Base-by-base conservation (phyloP, 2,113 vertebrate species). In the Cyprinodon brontotheroides region DNA sequence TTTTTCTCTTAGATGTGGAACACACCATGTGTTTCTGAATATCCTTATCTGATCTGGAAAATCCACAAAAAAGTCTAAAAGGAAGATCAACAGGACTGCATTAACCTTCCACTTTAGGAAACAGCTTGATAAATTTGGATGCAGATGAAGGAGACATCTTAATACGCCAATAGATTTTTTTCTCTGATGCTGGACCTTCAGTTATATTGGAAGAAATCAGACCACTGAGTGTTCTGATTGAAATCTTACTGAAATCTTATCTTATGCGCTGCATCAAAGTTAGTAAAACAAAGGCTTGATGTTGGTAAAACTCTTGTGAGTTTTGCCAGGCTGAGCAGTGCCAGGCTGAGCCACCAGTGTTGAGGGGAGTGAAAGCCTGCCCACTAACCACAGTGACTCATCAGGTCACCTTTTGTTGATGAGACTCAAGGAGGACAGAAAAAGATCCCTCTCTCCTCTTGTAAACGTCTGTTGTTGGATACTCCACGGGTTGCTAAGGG, bases 361-460 rank as follows among this genome's bases (percentile, higher is more conserved):
- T 37, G 48, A 40, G 62, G 75, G 69, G 45, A 81, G 61, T 38
- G 36, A 63, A 50, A 60, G 59, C 77, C 63, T 59, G 47, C 70
- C 70, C 61, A 81, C 70, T 79, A 72, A 79, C 63, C 74, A 73
- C 43, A n/a, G 74, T 90, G 85, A 90, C 75, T 88, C 89, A 88
- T 75, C 74, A 8, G 84, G 86, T 90, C 89, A 91, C 85, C 89
- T 78, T 68, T 84, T 83, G 83, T 68, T 76, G 87, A 89, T 83
- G 87, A 90, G 79, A 81, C 86, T 91, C 80, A 79, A 92, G 88
- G 84, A 87, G 91, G 83, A 87, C 85, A 85, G 80, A 89, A 91
- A 91, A 89, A 89, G 83, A 88, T 80, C 84, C 78, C 65, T 29
- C 79, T 77, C 67, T 65, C 43, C 89, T 86, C 86, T 83, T 83